phyloP scores from a whole-genome alignment of 2,888 invertebrate genomes.

The Theretra japonica region DNA sequence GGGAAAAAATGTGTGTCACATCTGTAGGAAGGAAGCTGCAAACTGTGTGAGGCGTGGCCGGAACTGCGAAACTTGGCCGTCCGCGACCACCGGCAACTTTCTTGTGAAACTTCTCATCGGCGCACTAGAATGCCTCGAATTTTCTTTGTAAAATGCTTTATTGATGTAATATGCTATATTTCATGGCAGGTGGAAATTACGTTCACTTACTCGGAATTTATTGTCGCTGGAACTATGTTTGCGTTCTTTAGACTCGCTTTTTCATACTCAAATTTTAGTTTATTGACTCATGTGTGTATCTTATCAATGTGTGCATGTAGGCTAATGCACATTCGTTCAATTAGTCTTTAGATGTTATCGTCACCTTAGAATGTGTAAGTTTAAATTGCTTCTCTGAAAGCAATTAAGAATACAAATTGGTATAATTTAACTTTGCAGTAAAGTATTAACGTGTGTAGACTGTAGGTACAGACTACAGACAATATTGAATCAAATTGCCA shows the following conservation, averaged over 20 bases:
- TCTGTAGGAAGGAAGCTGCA: constrained; percentile 46
- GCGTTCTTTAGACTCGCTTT: constrained; percentile 12
- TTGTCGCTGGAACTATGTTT: constrained; percentile 11
- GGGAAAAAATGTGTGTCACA: constrained; percentile 40
- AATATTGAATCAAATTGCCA: constrained; percentile 42
- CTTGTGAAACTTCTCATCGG: constrained; percentile 50
- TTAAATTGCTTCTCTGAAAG: neutral
- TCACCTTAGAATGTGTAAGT: neutral
- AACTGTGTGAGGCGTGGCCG: constrained; percentile 59
- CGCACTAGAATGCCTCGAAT: constrained; percentile 52
- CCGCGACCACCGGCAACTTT: constrained; percentile 58
- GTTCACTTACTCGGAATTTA: constrained; percentile 27
- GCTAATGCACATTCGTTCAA: neutral
- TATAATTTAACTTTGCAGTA: neutral
- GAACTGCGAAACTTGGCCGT: constrained; percentile 64
- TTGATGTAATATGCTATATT: constrained; percentile 59
- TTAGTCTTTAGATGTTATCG: neutral
- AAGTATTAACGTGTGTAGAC: neutral
- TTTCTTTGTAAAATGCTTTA: constrained; percentile 64
- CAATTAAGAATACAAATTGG: neutral
- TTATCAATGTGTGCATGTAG: constrained; percentile 3
- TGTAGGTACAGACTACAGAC: neutral
- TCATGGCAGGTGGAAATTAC: constrained; percentile 49
- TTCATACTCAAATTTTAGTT: neutral
- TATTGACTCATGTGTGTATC: neutral